A percentile compares a stretch with the other conserved stretches of the same genome.
Evolutionary conservation across 2,888 invertebrate genomes (phyloP).

Genomic region (Plagodis pulveraria): DNA sequence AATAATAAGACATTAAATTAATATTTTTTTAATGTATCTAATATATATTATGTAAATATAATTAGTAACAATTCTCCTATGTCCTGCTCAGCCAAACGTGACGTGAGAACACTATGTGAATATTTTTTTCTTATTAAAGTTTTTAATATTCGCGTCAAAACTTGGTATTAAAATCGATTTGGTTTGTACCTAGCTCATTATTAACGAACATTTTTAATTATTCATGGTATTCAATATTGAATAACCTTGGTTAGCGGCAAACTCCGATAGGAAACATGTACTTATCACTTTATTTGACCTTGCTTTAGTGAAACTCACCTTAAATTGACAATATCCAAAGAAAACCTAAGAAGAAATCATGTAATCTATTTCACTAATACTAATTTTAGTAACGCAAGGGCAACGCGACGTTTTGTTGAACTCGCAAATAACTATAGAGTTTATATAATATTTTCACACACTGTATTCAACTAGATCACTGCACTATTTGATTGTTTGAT

Average conservation of each 20-base stretch:
- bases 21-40: too few relatives aligned
- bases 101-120: too few relatives aligned
- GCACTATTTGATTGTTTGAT: conserved; percentile 56
- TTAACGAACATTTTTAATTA: not conserved
- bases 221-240: not conserved
- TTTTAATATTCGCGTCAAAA: too few relatives aligned
- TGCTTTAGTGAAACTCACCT: conserved; percentile 53
- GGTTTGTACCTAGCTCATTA: too few relatives aligned
- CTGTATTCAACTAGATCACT: conserved; percentile 53
- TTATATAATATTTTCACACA: conserved; percentile 34
- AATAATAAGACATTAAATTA: too few relatives aligned
- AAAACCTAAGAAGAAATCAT: conserved; percentile 60
- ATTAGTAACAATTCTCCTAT: too few relatives aligned
- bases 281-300: conserved; percentile 11
- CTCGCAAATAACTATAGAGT: conserved; percentile 18
- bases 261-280: not conserved
- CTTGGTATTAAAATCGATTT: too few relatives aligned
- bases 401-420: conserved; percentile 46
- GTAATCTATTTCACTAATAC: conserved; percentile 58
- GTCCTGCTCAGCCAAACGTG: too few relatives aligned
- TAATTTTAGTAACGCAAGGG: conserved; percentile 60
- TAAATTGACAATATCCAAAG: conserved; percentile 47
- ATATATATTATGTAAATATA: too few relatives aligned
- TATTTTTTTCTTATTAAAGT: too few relatives aligned
- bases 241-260: conserved; percentile 6